phyloP scores from a whole-genome alignment of 1,140 invertebrate genomes.

The Dinothrombium tinctorium region DNA sequence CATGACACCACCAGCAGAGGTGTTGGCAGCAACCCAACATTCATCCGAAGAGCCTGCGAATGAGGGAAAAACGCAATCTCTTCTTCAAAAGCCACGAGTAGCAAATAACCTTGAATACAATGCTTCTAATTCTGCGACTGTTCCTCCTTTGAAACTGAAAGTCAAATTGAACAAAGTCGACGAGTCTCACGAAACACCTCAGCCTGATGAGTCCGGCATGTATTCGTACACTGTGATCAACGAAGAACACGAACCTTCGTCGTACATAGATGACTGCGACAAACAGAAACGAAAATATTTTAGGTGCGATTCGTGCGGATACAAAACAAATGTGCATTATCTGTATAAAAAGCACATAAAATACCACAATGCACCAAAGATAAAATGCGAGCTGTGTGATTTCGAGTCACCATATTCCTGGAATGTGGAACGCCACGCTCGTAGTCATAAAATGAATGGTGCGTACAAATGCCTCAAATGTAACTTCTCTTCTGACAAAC shows the following conservation, averaged over 20 bases:
- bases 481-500: conserved; percentile 72
- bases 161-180: not conserved
- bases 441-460: conserved; percentile 60
- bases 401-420: no score
- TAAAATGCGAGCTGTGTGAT: no score
- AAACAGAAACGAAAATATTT: no score
- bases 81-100: no score
- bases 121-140: not conserved
- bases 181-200: not conserved
- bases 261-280: no score
- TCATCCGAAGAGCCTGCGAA: not conserved
- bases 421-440: no score
- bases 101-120: no score
- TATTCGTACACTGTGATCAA: not conserved
- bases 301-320: conserved; percentile 35
- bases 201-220: conserved; percentile 1
- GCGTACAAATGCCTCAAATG: conserved; percentile 60
- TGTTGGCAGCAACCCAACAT: not conserved
- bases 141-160: not conserved
- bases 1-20: conserved; percentile 1
- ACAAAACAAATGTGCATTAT: conserved; percentile 64
- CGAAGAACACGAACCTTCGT: no score
- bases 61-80: not conserved
- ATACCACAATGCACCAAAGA: conserved; percentile 70
- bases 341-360: conserved; percentile 82